A percentile compares a stretch with the other conserved stretches of the same genome.
Conservation (phyloP, 2,888 invertebrate species). For the Alentia gelatinosa region DNA sequence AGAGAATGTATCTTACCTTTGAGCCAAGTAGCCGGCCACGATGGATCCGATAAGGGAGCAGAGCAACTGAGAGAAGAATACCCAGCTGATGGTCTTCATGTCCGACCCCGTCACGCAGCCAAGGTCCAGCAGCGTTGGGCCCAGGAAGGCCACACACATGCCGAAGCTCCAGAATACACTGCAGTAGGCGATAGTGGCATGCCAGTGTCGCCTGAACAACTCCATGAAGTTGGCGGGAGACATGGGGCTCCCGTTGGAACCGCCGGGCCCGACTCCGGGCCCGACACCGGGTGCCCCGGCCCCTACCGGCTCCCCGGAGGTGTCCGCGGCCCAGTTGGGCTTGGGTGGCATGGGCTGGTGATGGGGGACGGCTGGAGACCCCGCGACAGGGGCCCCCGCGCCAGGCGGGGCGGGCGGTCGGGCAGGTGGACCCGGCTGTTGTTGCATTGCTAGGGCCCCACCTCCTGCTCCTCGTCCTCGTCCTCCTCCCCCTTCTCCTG, state of each 20-base stretch:
- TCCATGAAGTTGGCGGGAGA: constrained; percentile 73
- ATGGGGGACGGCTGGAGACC: not conserved
- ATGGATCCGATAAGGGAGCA: constrained; percentile 82
- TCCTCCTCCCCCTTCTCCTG: not conserved
- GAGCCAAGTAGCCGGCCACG: constrained; percentile 79
- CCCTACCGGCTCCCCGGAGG: not conserved
- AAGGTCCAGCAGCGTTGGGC: constrained; percentile 81
- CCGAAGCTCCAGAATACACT: constrained; percentile 82
- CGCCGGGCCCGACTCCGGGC: not conserved
- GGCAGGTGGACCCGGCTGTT: not conserved
- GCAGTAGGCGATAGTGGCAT: constrained; percentile 81
- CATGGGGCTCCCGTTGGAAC: not conserved
- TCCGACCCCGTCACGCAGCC: constrained; percentile 81
- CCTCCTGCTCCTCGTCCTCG: not conserved
- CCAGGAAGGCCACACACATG: constrained; percentile 82
- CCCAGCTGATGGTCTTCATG: constrained; percentile 81
- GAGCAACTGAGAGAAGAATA: constrained; percentile 81
- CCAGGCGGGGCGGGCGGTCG: not conserved
- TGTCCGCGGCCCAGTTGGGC: constrained; percentile 34
- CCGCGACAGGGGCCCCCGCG: not conserved
- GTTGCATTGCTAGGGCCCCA: not conserved
- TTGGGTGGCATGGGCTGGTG: constrained; percentile 3
- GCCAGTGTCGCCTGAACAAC: constrained; percentile 79
- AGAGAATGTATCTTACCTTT: constrained; percentile 79
- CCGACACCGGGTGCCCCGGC: not conserved